Evolutionary conservation across 2,888 invertebrate species (phyloP).

Genomic region (Endotricha flammealis): DNA sequence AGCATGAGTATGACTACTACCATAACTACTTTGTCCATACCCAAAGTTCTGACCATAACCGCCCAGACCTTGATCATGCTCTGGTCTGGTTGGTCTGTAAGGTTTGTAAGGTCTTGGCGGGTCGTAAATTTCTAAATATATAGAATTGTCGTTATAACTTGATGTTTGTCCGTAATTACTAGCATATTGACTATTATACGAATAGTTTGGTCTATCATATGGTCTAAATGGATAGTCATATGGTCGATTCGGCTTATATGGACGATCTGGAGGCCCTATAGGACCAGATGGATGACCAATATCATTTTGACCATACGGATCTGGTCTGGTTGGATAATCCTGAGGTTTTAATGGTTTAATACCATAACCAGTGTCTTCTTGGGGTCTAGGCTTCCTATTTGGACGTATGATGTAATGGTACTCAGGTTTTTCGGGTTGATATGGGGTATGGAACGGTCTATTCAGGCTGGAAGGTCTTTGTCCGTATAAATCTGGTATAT

Average conservation of each 20-base stretch:
- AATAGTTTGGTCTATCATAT: constrained; percentile 38
- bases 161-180: constrained; percentile 44
- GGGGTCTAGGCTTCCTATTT: constrained; percentile 47
- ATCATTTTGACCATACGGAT: constrained; percentile 25
- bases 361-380: constrained; percentile 26
- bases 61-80: constrained; percentile 29
- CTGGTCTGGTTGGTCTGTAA: constrained; percentile 33
- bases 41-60: constrained; percentile 30
- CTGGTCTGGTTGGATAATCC: constrained; percentile 25
- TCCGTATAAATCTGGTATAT: constrained; percentile 36
- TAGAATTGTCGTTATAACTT: constrained; percentile 47
- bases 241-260: constrained; percentile 36
- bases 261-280: constrained; percentile 31
- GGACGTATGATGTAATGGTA: constrained; percentile 58
- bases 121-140: constrained; percentile 59
- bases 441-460: constrained; percentile 23
- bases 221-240: constrained; percentile 30
- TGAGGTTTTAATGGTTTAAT: constrained; percentile 24
- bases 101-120: constrained; percentile 55
- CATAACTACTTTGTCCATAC: constrained; percentile 35
- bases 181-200: constrained; percentile 49
- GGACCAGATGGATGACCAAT: constrained; percentile 28
- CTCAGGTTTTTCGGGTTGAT: constrained; percentile 46
- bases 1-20: constrained; percentile 34
- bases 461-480: constrained; percentile 30